These are phyloP conservation scores for Borostomias antarcticus DNA, from an alignment of 2,797 vertebrate species.

Conservation along the genomic window DNA sequence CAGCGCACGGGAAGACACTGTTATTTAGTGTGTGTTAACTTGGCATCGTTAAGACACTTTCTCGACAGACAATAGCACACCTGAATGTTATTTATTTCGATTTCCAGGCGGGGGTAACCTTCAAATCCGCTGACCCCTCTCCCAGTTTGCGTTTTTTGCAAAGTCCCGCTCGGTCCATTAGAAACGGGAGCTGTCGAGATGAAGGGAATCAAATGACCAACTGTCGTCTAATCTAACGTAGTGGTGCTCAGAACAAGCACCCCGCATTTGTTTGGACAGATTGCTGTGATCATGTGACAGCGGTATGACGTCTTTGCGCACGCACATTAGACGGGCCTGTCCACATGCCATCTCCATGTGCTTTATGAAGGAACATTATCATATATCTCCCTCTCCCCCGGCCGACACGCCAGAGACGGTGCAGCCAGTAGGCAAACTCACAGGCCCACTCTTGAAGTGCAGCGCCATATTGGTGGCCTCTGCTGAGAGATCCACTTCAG, in stretches of 20 bases:
- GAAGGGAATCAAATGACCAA: conserved; percentile 62
- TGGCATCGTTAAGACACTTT: conserved; percentile 81
- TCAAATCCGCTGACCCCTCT: conserved; percentile 74
- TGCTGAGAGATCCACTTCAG: too few species aligned
- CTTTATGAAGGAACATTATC: conserved; percentile 32
- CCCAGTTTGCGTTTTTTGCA: conserved; percentile 55
- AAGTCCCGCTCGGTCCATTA: conserved; percentile 61
- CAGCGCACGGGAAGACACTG: conserved; percentile 76
- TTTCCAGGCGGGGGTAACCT: conserved; percentile 73
- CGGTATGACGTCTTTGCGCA: conserved; percentile 41
- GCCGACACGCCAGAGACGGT: too few species aligned
- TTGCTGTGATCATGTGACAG: conserved; percentile 61
- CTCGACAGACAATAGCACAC: conserved; percentile 76
- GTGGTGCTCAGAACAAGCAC: conserved; percentile 44
- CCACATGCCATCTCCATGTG: conserved; percentile 28
- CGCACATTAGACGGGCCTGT: conserved; percentile 37
- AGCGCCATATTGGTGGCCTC: too few species aligned
- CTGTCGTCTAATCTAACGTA: conserved; percentile 64
- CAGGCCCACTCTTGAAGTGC: too few species aligned
- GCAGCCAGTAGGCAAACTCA: too few species aligned
- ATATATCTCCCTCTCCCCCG: conserved; percentile 53
- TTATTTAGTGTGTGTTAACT: conserved; percentile 87
- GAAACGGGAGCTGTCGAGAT: conserved; percentile 66
- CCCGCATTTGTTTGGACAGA: conserved; percentile 68
- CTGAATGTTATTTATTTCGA: conserved; percentile 81